Conservation (phyloP, 2,888 invertebrate species). For the Clostera curtula region DNA sequence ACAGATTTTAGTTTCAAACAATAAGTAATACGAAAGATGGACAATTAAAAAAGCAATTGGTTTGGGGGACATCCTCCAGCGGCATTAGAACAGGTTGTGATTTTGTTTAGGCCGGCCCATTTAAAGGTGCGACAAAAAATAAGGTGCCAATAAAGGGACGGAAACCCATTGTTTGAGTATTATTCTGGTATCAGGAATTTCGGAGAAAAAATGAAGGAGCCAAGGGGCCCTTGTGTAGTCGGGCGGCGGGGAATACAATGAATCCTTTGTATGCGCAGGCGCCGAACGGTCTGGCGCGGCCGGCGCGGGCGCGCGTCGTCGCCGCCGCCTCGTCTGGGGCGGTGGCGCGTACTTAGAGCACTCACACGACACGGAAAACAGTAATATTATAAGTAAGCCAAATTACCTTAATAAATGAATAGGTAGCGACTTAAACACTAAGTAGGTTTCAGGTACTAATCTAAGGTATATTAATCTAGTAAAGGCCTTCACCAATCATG, state of each 20-base stretch:
- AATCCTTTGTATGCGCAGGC: constrained; percentile 68
- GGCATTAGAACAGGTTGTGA: constrained; percentile 62
- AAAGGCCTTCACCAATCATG: no score
- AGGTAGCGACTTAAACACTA: no score
- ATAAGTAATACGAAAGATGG: constrained; percentile 10
- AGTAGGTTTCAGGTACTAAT: no score
- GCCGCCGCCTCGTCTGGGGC: constrained; percentile 48
- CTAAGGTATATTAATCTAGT: no score
- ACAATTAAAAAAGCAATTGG: constrained; percentile 23
- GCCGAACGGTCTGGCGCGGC: constrained; percentile 65
- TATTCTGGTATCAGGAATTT: constrained; percentile 69
- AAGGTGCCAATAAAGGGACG: constrained; percentile 75
- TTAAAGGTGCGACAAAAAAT: constrained; percentile 64
- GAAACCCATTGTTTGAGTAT: constrained; percentile 71
- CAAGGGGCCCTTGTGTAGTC: constrained; percentile 54
- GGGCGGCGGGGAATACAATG: constrained; percentile 60
- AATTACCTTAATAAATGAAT: no score
- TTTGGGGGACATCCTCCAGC: constrained; percentile 30
- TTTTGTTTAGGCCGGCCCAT: constrained; percentile 60
- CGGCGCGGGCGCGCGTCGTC: constrained; percentile 18
- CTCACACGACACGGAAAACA: no score
- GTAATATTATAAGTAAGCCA: no score
- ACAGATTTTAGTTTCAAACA: constrained; percentile 4
- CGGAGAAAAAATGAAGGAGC: constrained; percentile 50
- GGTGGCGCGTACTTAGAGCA: constrained; percentile 19